Evolutionary conservation across 2,797 vertebrate genomes (phyloP).

Genomic region (Masticophis lateralis): DNA sequence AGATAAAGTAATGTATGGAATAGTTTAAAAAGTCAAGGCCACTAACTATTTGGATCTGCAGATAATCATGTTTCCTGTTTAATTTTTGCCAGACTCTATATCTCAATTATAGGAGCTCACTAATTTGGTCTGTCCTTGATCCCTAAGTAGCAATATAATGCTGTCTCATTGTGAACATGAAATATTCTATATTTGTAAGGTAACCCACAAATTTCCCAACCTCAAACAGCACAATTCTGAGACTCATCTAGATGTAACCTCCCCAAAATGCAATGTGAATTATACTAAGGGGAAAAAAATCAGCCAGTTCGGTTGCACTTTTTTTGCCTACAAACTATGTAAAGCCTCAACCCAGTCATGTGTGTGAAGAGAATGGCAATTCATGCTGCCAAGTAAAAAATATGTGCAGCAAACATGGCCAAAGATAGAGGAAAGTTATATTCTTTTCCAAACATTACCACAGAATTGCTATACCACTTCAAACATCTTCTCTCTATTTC

Average conservation of each 20-base stretch:
- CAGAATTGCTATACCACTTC: neutral
- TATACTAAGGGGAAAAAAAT: neutral
- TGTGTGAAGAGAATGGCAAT: neutral
- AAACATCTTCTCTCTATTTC: neutral
- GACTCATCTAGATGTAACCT: fast-evolving
- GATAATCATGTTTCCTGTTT: neutral
- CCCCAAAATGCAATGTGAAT: neutral
- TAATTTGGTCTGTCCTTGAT: neutral
- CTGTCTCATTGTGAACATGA: neutral
- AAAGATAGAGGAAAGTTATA: neutral
- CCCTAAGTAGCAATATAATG: neutral
- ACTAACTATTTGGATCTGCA: neutral
- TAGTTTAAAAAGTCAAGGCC: neutral
- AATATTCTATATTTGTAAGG: fast-evolving
- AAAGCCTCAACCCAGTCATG: neutral
- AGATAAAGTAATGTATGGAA: neutral
- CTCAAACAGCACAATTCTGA: neutral
- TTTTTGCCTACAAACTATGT: neutral
- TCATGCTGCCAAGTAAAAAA: neutral
- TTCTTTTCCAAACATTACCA: neutral
- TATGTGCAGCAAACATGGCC: neutral
- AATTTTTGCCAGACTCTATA: neutral
- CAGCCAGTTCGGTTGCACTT: neutral
- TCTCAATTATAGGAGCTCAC: neutral
- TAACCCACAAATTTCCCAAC: neutral